phyloP scores from a whole-genome alignment of 2,113 vertebrate species.

The Potamarius usumacintae region DNA sequence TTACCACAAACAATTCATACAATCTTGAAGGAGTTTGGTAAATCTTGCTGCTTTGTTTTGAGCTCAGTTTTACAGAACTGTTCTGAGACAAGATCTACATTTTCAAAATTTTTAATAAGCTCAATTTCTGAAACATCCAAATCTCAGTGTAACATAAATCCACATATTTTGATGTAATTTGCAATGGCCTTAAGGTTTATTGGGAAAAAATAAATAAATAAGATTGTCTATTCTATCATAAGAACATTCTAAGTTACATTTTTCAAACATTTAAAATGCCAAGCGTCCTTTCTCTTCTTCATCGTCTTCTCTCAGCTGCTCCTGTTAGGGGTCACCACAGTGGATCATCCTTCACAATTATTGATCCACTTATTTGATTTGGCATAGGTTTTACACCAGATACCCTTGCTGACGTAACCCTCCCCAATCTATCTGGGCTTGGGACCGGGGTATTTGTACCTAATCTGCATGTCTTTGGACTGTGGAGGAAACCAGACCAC shows the following conservation, averaged over 20 bases:
- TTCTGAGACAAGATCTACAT: background rate
- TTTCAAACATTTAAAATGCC: background rate
- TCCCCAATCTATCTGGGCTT: too few species aligned
- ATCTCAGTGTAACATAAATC: constrained; percentile 55
- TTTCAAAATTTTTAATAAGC: background rate
- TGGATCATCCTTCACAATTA: too few species aligned
- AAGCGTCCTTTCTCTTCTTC: too few species aligned
- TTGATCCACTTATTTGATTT: too few species aligned
- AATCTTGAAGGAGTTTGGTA: background rate
- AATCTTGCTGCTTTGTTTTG: background rate
- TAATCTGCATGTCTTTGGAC: too few species aligned
- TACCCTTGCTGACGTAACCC: too few species aligned
- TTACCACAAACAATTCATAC: background rate
- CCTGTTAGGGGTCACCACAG: too few species aligned
- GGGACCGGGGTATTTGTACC: too few species aligned
- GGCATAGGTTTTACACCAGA: too few species aligned
- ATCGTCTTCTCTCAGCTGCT: too few species aligned
- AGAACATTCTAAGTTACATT: background rate
- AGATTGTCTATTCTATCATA: background rate
- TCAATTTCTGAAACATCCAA: constrained; percentile 39
- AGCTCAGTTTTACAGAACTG: background rate
- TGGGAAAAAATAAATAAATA: constrained; percentile 56
- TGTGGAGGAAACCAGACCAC: too few species aligned
- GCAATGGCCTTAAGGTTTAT: constrained; percentile 65
- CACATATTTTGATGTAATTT: constrained; percentile 73